Evolutionary conservation across 2,113 vertebrate genomes (phyloP), one percentile per base, ranked within the genome.

Genomic region (Malurus cyaneus): DNA sequence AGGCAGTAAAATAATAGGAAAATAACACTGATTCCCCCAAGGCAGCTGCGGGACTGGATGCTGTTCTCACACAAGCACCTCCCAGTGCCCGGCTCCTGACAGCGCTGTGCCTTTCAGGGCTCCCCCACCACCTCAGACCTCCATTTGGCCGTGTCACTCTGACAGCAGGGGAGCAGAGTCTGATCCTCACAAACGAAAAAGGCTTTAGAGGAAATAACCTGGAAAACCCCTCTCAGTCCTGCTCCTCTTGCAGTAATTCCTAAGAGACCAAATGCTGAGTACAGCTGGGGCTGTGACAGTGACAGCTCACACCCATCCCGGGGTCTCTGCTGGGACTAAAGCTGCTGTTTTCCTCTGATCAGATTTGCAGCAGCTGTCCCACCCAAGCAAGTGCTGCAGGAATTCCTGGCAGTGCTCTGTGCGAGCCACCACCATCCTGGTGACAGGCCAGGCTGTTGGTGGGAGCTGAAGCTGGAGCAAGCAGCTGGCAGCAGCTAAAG

Each of bases 1-100:
- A 93, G 66, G 47, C 82, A 93, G 67, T 60, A 95, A 94, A 94
- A 61, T 49, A 88, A 47, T 54, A 95, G 88, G 64, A 86, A 88
- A 94, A 94, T 82, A 95, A 53, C 81, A 95, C 66, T 7, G 65
- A 82, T 91, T 95, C 79, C 82, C 79, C 42, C 72, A 93, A 86
- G 72, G 72, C 76, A 88, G 81, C 61, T 0, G 4, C 1, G 2
- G 80, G 84, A 53, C 73, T 74, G 61, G 65, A 72, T 44, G 18
- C 80, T 32, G 28, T 34, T 92, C 44, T 94, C 15, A 6, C 1
- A 39, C 39, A 39, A 39, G 4, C 46, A 69, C 7, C 18, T 54
- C 28, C 72, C 0, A 0, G 25, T 0, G 1, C 66, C 69, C 0
- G 0, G 60, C 18, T 32, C 6, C 60, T 34, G 77, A 44, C 64